Evolutionary conservation across 2,797 vertebrate genomes (phyloP), one percentile per base, ranked within the genome.

Genomic region (Phrynocephalus guinanensis): DNA sequence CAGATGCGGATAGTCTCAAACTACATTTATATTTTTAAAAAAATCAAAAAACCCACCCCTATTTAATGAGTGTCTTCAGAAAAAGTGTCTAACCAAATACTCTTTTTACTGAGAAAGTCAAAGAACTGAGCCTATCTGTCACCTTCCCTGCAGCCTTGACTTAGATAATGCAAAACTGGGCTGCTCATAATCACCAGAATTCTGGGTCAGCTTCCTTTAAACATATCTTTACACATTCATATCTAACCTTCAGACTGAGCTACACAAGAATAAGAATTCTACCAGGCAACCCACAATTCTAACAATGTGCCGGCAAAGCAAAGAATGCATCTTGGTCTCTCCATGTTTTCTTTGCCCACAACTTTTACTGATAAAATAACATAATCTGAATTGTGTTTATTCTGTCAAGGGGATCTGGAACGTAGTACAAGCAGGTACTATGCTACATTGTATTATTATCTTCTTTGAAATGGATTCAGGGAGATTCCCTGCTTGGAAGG

Each of bases 191-290:
- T 72, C 71, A 72, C 60, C 44, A 68, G 11, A 44, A 76, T 67
- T 85, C 70, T 85, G 26, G 70, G 78, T 56, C 6, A 76, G 68
- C 78, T 26, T 44, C 24, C 30, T 81, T 88, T 81, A 73, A 85
- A 88, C 38, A 13, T 15, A 11, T 85, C 44, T 79, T 85, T 63
- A 56, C 6, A 26, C 16, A 66, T 10, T 75, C 44, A 26, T 44
- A 15, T 48, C 56, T 79, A 75, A 85, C 28, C 48, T 52, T 86
- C 67, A 52, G 60, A 20, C 38, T 67, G n/a, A 44, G 60, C 6
- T n/a, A 4, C 44, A 30, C 22, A 73, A n/a, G 9, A 56, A 72
- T 48, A 82, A 76, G n/a, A 38, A 28, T 79, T 66, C n/a, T 86
- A 16, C 24, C 38, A 68, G 48, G n/a, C 28, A 82, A 9, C 6